A percentile compares a stretch with the other conserved stretches of the same genome.
These are phyloP conservation scores for Nephrocerus scutellatus DNA, from an alignment of 2,888 invertebrate genomes.

Conservation along the genomic window DNA sequence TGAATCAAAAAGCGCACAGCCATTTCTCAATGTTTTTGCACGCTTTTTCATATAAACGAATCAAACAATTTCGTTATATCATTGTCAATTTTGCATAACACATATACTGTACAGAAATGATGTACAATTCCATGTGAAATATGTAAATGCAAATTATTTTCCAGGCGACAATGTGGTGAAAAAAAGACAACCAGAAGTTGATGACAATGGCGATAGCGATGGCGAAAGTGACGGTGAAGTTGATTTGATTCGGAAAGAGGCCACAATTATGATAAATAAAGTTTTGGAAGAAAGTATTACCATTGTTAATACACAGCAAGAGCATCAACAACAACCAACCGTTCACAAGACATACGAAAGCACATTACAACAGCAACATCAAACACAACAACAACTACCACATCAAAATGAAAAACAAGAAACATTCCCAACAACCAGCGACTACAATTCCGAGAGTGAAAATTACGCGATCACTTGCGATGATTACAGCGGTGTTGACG, in stretches of 20 bases:
- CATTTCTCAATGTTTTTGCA: no score
- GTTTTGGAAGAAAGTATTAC: conserved; percentile 45
- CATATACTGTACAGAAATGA: no score
- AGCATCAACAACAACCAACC: conserved; percentile 17
- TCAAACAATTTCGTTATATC: no score
- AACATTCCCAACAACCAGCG: conserved; percentile 2
- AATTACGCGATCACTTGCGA: conserved; percentile 47
- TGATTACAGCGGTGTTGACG: conserved; percentile 42
- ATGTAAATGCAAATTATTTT: no score
- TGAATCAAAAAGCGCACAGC: no score
- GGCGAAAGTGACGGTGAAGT: conserved; percentile 26
- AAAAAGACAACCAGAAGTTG: conserved; percentile 33
- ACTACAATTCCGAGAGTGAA: conserved; percentile 46
- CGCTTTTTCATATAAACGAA: no score
- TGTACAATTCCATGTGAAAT: no score
- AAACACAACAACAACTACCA: conserved; percentile 5
- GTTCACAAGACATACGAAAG: conserved; percentile 19
- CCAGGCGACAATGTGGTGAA: conserved; percentile 52
- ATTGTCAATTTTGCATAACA: no score
- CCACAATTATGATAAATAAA: conserved; percentile 42
- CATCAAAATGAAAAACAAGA: conserved; percentile 22
- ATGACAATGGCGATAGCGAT: conserved; percentile 21
- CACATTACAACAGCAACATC: conserved; percentile 18
- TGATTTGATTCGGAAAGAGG: conserved; percentile 40
- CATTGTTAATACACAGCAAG: conserved; percentile 34